These are phyloP conservation scores for Taphrorychus bicolor DNA, from an alignment of 2,888 invertebrate species.

Conservation along the genomic window DNA sequence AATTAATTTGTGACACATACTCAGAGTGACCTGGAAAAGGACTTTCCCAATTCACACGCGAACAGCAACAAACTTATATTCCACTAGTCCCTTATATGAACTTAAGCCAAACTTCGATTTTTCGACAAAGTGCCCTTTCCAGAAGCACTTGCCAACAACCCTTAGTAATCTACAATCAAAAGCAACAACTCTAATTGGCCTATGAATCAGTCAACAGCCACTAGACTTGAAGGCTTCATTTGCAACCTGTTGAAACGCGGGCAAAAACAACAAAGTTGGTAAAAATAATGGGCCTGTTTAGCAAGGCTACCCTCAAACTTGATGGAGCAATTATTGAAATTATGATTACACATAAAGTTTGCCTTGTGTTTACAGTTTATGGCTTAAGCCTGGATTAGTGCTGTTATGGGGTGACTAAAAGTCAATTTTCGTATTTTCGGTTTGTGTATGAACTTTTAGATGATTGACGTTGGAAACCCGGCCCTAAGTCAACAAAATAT, in stretches of 20 bases:
- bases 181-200: neutral
- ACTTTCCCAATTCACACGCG: too few relatives aligned
- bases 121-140: neutral
- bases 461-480: too few relatives aligned
- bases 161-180: neutral
- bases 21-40: too few relatives aligned
- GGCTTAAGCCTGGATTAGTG: too few relatives aligned
- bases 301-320: neutral
- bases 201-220: neutral
- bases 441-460: too few relatives aligned
- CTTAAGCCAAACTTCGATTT: neutral
- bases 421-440: too few relatives aligned
- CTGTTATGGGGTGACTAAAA: too few relatives aligned
- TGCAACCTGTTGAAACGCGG: constrained; percentile 1
- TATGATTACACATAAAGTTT: neutral
- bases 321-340: neutral
- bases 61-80: too few relatives aligned
- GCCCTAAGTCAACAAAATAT: too few relatives aligned
- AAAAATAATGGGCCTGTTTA: neutral
- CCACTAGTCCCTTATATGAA: too few relatives aligned
- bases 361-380: neutral
- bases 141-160: neutral
- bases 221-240: neutral
- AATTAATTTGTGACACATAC: too few relatives aligned
- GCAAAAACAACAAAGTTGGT: neutral